A percentile compares a stretch with the other conserved stretches of the same genome.
These are phyloP conservation scores for Holacanthus passer DNA, from an alignment of 2,113 vertebrate genomes.

Conservation along the genomic window DNA sequence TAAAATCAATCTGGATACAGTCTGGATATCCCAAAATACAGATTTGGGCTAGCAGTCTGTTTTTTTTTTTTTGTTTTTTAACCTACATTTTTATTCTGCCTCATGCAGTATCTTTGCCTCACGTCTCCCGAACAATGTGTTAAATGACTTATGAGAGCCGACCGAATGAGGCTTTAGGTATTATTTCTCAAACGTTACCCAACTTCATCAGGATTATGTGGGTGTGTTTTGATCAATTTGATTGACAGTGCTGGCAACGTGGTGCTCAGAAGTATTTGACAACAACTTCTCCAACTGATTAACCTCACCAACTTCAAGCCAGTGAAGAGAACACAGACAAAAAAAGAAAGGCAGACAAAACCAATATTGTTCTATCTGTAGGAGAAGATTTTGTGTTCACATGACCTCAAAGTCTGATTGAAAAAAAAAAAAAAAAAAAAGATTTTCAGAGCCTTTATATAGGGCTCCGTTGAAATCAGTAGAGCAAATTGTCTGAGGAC, in stretches of 20 bases:
- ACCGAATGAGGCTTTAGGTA: not conserved
- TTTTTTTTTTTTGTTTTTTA: too few species aligned
- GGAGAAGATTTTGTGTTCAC: not conserved
- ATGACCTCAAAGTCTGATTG: not conserved
- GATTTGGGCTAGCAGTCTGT: too few species aligned
- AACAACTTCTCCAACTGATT: not conserved
- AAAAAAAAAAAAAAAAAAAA: not conserved
- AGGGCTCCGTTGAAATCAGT: not conserved
- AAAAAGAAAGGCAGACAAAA: not conserved
- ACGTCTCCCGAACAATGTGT: not conserved
- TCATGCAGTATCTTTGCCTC: too few species aligned
- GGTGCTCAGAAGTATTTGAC: not conserved
- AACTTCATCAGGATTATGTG: not conserved
- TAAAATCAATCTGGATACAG: too few species aligned
- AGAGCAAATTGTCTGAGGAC: not conserved
- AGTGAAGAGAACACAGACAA: not conserved
- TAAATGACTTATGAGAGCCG: not conserved
- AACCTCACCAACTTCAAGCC: not conserved
- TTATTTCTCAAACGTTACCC: not conserved
- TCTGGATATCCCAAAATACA: too few species aligned
- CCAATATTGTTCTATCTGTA: not conserved
- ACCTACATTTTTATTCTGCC: too few species aligned
- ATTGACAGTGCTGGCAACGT: not conserved
- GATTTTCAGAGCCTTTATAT: conserved; percentile 6
- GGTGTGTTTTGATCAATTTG: not conserved